Percentiles rank a stretch among this genome's conserved stretches.
phyloP scores from a whole-genome alignment of 1,140 invertebrate genomes.

The Drosophila burlai region DNA sequence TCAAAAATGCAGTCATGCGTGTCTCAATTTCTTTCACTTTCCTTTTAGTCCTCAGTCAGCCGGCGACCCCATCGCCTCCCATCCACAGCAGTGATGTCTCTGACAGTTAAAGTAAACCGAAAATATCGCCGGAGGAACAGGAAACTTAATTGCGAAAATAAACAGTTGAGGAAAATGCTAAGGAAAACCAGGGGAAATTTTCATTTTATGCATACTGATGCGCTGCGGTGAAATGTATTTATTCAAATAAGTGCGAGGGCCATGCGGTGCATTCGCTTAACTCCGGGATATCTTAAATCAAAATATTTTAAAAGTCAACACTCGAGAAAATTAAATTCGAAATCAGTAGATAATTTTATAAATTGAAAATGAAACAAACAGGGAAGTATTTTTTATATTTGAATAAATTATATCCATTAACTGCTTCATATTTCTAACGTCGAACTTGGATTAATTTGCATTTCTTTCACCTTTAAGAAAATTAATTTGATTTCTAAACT shows the following conservation, averaged over 20 bases:
- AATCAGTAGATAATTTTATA: neutral
- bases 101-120: slow-evolving; percentile 35
- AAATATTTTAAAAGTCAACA: neutral
- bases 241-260: neutral
- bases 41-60: neutral
- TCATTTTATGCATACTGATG: slow-evolving; percentile 20
- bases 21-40: slow-evolving; percentile 44
- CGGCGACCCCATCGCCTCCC: neutral
- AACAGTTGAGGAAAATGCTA: slow-evolving; percentile 20
- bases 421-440: neutral
- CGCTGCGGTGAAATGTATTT: slow-evolving; percentile 8
- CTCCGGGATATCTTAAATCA: neutral
- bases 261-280: neutral
- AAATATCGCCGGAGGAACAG: slow-evolving; percentile 21
- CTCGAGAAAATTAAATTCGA: neutral
- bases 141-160: slow-evolving; percentile 54
- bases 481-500: neutral
- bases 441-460: neutral
- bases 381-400: neutral
- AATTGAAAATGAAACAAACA: neutral
- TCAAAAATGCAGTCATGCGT: slow-evolving; percentile 62
- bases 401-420: too few relatives aligned
- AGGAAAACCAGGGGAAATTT: slow-evolving; percentile 7
- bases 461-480: neutral
- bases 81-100: neutral